phyloP scores from a whole-genome alignment of 2,113 vertebrate species.

The Cygnus buccinator region DNA sequence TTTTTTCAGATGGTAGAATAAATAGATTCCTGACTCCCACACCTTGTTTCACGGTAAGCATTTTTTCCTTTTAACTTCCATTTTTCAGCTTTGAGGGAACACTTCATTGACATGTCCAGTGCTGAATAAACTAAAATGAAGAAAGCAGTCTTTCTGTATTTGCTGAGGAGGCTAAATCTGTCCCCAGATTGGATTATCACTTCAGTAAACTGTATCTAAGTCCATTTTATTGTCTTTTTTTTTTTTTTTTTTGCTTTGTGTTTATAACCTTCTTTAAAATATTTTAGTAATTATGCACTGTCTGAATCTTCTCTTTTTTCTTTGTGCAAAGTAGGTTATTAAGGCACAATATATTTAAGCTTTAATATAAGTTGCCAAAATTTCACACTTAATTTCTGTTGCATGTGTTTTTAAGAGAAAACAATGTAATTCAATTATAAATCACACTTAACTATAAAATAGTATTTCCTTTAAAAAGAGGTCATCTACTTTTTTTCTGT shows the following conservation, averaged over 20 bases:
- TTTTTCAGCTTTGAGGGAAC: not conserved
- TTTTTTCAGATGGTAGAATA: not conserved
- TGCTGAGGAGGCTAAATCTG: not conserved
- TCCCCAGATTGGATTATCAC: not conserved
- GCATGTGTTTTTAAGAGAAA: not conserved
- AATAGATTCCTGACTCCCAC: not conserved
- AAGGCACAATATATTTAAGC: not conserved
- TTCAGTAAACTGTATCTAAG: not conserved
- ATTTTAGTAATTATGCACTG: not conserved
- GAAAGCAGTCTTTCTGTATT: not conserved
- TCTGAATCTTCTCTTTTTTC: not conserved
- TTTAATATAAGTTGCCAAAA: not conserved
- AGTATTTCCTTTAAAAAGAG: not conserved
- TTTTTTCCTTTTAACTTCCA: not conserved
- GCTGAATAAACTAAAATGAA: not conserved
- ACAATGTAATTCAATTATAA: not conserved
- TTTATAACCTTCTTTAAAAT: not conserved
- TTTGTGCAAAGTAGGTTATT: not conserved
- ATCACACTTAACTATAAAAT: accelerated
- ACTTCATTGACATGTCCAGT: not conserved
- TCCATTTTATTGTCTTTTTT: accelerated
- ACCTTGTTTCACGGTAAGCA: not conserved
- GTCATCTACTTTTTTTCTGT: not conserved
- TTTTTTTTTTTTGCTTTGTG: not conserved
- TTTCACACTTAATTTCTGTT: not conserved